Percentiles rank a stretch among this genome's conserved stretches.
phyloP scores from a whole-genome alignment of 2,888 invertebrate genomes.

The Rutpela maculata region DNA sequence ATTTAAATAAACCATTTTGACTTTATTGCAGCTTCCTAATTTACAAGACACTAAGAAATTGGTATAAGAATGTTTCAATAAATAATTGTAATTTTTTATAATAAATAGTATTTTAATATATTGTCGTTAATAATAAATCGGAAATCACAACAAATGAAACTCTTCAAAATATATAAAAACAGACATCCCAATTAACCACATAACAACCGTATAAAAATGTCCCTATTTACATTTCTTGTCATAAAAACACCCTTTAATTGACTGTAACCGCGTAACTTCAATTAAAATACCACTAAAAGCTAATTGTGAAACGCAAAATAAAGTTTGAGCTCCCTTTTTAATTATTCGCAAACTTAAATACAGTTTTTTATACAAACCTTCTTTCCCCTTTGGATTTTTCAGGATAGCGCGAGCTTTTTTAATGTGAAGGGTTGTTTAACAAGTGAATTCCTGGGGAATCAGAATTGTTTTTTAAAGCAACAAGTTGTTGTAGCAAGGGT shows the following conservation, averaged over 20 bases:
- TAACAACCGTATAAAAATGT: constrained; percentile 50
- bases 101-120: not conserved
- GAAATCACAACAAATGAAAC: not conserved
- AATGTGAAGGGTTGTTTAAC: constrained; percentile 48
- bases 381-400: constrained; percentile 42
- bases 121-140: not conserved
- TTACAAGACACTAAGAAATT: no score
- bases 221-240: constrained; percentile 33
- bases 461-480: constrained; percentile 56
- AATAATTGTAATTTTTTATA: no score
- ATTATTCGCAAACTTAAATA: not conserved
- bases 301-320: constrained; percentile 58
- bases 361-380: constrained; percentile 23
- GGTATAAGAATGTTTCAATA: no score
- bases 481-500: constrained; percentile 63
- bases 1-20: no score
- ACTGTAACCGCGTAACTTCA: constrained; percentile 62
- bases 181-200: constrained; percentile 44
- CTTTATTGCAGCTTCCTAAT: no score
- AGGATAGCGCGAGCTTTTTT: constrained; percentile 46
- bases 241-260: constrained; percentile 60
- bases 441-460: constrained; percentile 46
- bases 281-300: constrained; percentile 65
- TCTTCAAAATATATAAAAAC: constrained; percentile 8
- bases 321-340: constrained; percentile 33